Base-by-base conservation (phyloP, 2,888 invertebrate genomes). In the Conus canariensis region DNA sequence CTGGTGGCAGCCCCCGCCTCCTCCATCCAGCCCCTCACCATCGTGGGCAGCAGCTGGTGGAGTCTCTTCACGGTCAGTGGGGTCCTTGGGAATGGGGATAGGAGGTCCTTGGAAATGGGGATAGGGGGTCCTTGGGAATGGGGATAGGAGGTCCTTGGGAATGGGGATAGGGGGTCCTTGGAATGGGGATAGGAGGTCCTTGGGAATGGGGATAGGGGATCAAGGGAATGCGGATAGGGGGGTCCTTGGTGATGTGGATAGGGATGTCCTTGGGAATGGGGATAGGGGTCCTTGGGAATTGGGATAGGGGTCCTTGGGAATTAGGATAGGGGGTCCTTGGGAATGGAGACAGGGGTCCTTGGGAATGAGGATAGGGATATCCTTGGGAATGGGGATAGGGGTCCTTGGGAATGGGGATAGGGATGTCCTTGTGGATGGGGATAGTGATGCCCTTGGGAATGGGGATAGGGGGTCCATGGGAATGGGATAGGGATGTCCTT, bases 31-130 rank as follows among this genome's bases (percentile, higher is more conserved):
- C 89, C 89, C 9, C 6, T 89, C 74, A 89, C 89, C 25, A 70
- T 89, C 1, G 56, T 25, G 59, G 89, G 89, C 59, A 85, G 56
- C 60, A 89, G 56, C 85, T 86, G 85, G 89, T 30, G 67, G 70
- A 89, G 85, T 10, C 19, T 89, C 19, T 89, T 89, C 70, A 67
- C 85, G 59, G 89, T 89, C 16, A 22, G 74, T n/a, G 74, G n/a
- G 25, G 14, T 16, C 19, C 64, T 14, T 64, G 12, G 10, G 60
- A 10, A 64, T 64, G 74, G 9, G 5, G n/a, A 1, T 74, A n/a
- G n/a, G 30, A 30, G 30, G 30, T 1, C 30, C 30, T 30, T 30
- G 30, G 30, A 2, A 6, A 22, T 22, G 10, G 8, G 16, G 8
- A 8, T 70, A 8, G 70, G 70, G 2, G 30, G 12, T 14, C 19